These are phyloP conservation scores for Sylvietta virens DNA, from an alignment of 2,113 vertebrate genomes.

Conservation along the genomic window DNA sequence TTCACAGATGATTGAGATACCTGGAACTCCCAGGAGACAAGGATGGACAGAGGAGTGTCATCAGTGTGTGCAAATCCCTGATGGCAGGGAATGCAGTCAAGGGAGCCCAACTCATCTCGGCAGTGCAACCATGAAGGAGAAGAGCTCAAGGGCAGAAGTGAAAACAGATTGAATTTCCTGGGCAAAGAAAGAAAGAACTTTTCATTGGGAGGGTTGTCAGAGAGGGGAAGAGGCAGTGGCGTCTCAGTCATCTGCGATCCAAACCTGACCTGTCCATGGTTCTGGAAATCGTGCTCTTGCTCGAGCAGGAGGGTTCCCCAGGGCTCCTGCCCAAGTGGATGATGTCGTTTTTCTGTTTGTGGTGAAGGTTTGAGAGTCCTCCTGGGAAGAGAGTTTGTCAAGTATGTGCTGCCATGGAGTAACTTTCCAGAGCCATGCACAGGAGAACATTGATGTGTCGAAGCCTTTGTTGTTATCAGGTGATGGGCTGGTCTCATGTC, in stretches of 20 bases:
- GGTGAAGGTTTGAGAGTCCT: not conserved
- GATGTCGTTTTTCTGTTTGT: not conserved
- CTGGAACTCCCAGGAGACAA: no score
- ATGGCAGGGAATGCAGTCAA: not conserved
- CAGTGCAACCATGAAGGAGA: not conserved
- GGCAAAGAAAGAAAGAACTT: not conserved
- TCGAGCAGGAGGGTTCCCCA: not conserved
- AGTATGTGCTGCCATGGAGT: not conserved
- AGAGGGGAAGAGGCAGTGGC: no score
- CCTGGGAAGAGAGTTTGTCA: not conserved
- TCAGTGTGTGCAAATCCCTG: not conserved
- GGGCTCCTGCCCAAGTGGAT: not conserved
- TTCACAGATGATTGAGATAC: no score
- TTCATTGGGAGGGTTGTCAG: no score
- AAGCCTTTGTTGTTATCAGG: not conserved
- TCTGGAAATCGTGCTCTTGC: not conserved
- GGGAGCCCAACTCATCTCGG: not conserved
- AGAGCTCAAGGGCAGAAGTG: not conserved
- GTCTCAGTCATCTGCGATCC: rapidly evolving
- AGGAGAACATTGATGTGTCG: not conserved
- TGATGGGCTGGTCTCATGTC: not conserved
- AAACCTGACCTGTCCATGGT: not conserved
- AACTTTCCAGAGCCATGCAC: not conserved
- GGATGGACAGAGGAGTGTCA: not conserved
- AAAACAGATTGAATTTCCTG: not conserved